A percentile compares a stretch with the other conserved stretches of the same genome.
Conservation (phyloP, 2,113 vertebrate species). For the Papio anubis region DNA sequence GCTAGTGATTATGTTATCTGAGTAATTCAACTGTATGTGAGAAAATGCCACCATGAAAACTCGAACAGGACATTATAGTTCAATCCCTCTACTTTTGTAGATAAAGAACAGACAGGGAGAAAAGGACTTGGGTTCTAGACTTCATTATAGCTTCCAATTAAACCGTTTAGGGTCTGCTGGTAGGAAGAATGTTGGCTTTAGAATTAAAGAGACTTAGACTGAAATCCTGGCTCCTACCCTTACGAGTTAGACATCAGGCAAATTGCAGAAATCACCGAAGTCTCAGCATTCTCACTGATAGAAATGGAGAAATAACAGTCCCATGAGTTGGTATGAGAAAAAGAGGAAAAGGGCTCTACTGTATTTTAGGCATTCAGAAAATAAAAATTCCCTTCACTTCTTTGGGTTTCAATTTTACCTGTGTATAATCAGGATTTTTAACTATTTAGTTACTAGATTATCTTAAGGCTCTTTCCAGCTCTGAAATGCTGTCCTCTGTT, state of each 20-base stretch:
- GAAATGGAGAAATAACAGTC: neutral
- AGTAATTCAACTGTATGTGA: neutral
- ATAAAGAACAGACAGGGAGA: neutral
- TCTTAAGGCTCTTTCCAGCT: neutral
- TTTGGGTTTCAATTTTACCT: neutral
- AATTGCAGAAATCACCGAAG: neutral
- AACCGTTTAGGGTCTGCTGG: neutral
- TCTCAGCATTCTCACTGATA: neutral
- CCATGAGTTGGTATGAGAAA: neutral
- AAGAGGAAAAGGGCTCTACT: neutral
- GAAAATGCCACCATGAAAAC: neutral
- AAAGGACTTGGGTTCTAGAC: neutral
- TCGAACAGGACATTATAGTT: neutral
- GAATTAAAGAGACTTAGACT: neutral
- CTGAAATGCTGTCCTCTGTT: neutral
- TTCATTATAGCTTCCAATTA: neutral
- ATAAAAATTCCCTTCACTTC: neutral
- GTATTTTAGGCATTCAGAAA: neutral
- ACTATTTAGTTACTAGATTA: neutral
- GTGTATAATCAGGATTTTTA: neutral
- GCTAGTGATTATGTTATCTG: neutral
- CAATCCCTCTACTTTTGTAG: neutral
- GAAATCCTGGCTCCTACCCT: neutral
- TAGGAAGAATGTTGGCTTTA: conserved; percentile 7
- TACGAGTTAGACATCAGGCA: neutral